Base-by-base conservation (phyloP, 1,140 invertebrate species). In the Helicoverpa zea region DNA sequence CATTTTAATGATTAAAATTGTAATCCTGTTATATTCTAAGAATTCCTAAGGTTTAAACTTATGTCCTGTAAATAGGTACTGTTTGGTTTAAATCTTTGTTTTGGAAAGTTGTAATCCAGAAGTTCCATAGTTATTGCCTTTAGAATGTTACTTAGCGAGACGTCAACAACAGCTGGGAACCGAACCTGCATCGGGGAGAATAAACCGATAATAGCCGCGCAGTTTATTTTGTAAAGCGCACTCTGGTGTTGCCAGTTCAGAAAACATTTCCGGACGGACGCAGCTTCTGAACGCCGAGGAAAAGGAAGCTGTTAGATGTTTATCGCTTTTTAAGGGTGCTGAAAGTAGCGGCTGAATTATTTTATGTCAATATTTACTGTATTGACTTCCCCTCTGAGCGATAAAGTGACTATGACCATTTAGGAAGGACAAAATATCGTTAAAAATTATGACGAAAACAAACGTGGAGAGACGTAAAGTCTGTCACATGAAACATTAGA, bases 241-340 rank as follows among this genome's bases (percentile, higher is more conserved):
- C 66, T 70, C 49, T 70, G 49, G 66, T 54, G 66, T 70, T 54
- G 3, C 66, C 51, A 23, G 49, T 54, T 29, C 66, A 70, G 49
- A 70, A 70, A 52, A 52, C 13, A 70, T 73, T 73, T 73, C 70
- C 52, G 30, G 43, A 56, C 52, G 70, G 70, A 35, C n/a, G n/a
- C 54, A 23, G 66, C 29, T 30, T 56, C n/a, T 73, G 70, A 43
- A 10, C 1, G 7, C 68, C 52, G 35, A 49, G 70, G 70, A 73
- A 56, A 58, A 58, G 70, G 70, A 73, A 56, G 30, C 70, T 73
- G 70, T 56, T 35, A 11, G 70, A 73, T 73, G 23, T 73, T 73
- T 73, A 73, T 73, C 70, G 52, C 49, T 73, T 51, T 73, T 73
- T 73, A 51, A 73, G 70, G 70, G 52, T 14, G 30, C 70, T 58